Base-by-base conservation (phyloP, 2,888 invertebrate genomes). In the Gisinianus flammeolus region DNA sequence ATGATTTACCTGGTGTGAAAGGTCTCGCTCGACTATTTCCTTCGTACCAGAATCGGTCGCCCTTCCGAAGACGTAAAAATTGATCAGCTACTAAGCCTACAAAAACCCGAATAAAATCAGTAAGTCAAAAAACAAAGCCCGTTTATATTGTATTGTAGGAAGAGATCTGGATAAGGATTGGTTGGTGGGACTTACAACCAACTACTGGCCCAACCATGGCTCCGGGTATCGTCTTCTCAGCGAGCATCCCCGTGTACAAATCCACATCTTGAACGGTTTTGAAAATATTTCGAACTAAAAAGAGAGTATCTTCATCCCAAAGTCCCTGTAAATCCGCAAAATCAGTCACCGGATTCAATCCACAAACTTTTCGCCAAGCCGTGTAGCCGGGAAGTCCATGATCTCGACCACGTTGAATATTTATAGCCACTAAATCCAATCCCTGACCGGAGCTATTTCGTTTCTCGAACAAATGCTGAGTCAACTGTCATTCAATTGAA, bases 1-100 rank as follows among this genome's bases (percentile, higher is more conserved):
- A 30, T 79, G n/a, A n/a, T n/a, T 81, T 84, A 88, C 88, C 87
- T 85, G 86, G 89, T 0, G 91, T 91, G 85, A 95, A 94, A 5
- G 90, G 90, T 79, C 92, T 90, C 0, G 95, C 95, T 0, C 95
- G 95, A 24, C n/a, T 52, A 86, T 96, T 96, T 86, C 96, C 96
- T 87, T 97, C 97, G 86, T 96, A 97, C 96, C 96, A 97, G 87
- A 96, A 97, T 80, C 97, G 90, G 88, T 97, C 97, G 75, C 95
- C 94, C 85, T 92, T 92, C 85, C 95, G 91, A 6, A 95, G 88
- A 81, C 92, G 91, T 44, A 91, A 91, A 86, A 97, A 96, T 87
- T 97, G 96, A 75, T 92, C 87, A 33, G 92, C 93, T 10, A 97
- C 86, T 6, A 97, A 89, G n/a, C n/a, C n/a, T n/a, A n/a, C n/a